phyloP scores from a whole-genome alignment of 2,113 vertebrate genomes.

The Mesembrinibis cayennensis region DNA sequence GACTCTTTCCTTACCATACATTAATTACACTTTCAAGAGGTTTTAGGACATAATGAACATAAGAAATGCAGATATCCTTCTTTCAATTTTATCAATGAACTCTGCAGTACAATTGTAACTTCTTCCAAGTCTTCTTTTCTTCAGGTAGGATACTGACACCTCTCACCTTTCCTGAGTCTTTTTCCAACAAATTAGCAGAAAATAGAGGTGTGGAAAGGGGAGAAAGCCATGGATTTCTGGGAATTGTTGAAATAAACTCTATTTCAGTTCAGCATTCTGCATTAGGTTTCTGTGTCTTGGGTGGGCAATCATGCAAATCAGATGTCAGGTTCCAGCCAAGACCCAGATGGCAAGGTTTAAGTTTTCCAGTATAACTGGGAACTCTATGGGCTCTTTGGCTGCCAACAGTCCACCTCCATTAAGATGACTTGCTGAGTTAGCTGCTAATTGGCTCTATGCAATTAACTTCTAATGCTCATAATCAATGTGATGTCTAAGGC shows the following conservation, averaged over 20 bases:
- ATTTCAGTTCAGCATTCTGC: neutral
- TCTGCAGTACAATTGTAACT: neutral
- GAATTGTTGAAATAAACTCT: neutral
- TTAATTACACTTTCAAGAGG: neutral
- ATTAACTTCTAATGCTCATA: slow-evolving; percentile 6
- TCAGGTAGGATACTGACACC: neutral
- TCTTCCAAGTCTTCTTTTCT: neutral
- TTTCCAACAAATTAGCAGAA: neutral
- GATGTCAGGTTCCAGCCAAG: neutral
- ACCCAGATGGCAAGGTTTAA: neutral
- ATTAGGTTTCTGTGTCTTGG: neutral
- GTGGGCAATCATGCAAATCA: neutral
- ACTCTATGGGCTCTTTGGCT: neutral
- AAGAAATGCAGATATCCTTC: neutral
- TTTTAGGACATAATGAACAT: neutral
- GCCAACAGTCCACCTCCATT: neutral
- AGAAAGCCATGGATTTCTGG: neutral
- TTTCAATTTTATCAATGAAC: neutral
- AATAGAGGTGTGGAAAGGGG: neutral
- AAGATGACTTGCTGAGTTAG: slow-evolving; percentile 3
- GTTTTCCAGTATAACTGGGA: neutral
- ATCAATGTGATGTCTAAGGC: neutral
- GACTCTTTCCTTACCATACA: neutral
- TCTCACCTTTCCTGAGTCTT: neutral
- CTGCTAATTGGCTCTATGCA: neutral